Evolutionary conservation across 2,888 invertebrate genomes (phyloP).

Genomic region (Spatulosminthurus flaviceps): DNA sequence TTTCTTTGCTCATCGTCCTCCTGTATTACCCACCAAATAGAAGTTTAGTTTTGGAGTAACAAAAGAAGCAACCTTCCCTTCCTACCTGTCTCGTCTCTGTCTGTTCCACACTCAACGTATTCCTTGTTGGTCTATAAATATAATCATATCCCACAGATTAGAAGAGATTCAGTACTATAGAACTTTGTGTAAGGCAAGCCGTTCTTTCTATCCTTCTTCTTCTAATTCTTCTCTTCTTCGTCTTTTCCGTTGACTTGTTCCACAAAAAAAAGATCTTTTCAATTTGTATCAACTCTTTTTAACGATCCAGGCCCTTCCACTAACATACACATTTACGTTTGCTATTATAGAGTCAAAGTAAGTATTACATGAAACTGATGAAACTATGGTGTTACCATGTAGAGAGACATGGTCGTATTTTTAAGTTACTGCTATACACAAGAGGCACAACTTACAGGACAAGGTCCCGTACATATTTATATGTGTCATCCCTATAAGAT

Average conservation of each 20-base stretch:
- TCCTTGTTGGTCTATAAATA: slow-evolving; percentile 12
- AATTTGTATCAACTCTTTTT: slow-evolving; percentile 9
- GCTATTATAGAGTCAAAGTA: background rate
- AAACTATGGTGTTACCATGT: no score
- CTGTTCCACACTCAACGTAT: background rate
- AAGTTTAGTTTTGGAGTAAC: slow-evolving; percentile 2
- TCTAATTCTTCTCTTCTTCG: no score
- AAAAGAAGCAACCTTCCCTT: background rate
- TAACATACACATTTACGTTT: background rate
- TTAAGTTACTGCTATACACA: no score
- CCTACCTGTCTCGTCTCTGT: background rate
- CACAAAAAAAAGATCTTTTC: slow-evolving; percentile 6
- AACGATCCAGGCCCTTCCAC: slow-evolving; percentile 1
- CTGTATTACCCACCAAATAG: background rate
- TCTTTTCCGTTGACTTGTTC: background rate
- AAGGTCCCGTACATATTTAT: slow-evolving; percentile 9
- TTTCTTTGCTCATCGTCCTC: slow-evolving; percentile 22
- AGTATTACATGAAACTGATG: no score
- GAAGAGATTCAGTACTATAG: no score
- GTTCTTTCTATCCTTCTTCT: slow-evolving; percentile 7
- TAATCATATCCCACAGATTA: slow-evolving; percentile 10
- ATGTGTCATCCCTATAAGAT: slow-evolving; percentile 3
- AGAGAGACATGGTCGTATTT: no score
- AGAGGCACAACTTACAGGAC: background rate
- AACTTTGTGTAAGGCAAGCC: background rate